Conservation (phyloP, 2,113 vertebrate genomes). For the Scolopax mira region DNA sequence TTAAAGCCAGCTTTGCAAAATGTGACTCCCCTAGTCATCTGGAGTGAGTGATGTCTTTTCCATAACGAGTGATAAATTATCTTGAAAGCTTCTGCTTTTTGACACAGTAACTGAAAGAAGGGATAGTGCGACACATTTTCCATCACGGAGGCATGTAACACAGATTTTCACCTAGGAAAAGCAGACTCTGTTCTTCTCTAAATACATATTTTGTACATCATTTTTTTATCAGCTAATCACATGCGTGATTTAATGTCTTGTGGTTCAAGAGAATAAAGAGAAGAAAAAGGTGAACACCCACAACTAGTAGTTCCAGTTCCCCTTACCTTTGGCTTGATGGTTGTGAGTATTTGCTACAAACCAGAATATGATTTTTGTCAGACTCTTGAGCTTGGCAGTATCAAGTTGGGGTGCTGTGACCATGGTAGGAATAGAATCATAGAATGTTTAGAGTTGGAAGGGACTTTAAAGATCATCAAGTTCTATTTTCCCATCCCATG, state of each 20-base stretch:
- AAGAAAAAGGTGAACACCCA: not conserved
- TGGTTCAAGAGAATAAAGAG: not conserved
- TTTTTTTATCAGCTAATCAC: not conserved
- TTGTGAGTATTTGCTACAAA: not conserved
- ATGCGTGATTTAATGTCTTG: not conserved
- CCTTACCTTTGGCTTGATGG: not conserved
- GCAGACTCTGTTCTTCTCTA: not conserved
- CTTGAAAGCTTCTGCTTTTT: not conserved
- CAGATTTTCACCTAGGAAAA: not conserved
- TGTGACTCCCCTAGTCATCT: not conserved
- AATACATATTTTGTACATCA: not conserved
- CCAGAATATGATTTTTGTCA: not conserved
- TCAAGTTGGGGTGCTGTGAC: not conserved
- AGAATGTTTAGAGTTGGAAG: no score
- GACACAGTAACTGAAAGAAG: not conserved
- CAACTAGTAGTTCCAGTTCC: not conserved
- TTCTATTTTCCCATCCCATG: no score
- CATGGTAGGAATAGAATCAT: not conserved
- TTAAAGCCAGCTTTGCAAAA: not conserved
- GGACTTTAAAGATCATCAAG: no score
- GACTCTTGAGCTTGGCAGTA: not conserved
- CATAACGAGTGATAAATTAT: not conserved
- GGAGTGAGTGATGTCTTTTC: not conserved
- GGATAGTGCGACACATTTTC: not conserved
- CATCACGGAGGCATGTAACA: not conserved